Conservation (phyloP, 2,113 vertebrate genomes). For the Neoarius graeffei region DNA sequence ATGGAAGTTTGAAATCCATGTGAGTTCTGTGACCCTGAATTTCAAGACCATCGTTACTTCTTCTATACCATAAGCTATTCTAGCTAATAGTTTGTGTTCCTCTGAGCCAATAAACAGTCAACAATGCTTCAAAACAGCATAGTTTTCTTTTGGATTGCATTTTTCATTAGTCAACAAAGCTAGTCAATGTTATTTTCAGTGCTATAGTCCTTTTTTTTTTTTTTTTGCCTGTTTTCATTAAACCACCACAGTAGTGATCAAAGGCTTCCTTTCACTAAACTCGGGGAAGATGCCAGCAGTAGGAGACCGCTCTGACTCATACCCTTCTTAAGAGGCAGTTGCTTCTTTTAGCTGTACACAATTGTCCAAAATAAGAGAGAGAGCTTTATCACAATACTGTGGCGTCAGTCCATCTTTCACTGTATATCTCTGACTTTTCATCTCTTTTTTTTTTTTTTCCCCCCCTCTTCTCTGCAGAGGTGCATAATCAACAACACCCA, state of each 20-base stretch:
- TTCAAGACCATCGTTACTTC: background rate
- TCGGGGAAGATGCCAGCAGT: slow-evolving; percentile 42
- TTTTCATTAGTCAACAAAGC: slow-evolving; percentile 35
- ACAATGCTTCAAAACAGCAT: background rate
- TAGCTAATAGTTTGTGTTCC: background rate
- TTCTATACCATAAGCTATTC: background rate
- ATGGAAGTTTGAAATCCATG: slow-evolving; percentile 99
- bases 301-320: slow-evolving; percentile 53
- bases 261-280: slow-evolving; percentile 54
- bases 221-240: slow-evolving; percentile 47
- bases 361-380: slow-evolving; percentile 24
- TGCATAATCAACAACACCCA: slow-evolving; percentile 99
- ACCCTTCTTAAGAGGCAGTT: slow-evolving; percentile 34
- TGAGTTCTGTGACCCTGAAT: slow-evolving; percentile 73
- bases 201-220: slow-evolving; percentile 36
- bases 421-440: background rate
- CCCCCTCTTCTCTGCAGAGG: slow-evolving; percentile 73
- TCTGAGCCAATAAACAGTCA: background rate
- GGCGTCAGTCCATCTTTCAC: background rate
- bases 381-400: background rate
- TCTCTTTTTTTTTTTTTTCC: background rate
- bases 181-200: slow-evolving; percentile 58
- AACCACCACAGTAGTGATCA: slow-evolving; percentile 55
- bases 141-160: slow-evolving; percentile 24
- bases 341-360: slow-evolving; percentile 38